Conservation (phyloP, 2,113 vertebrate species). For the Agelaius tricolor region DNA sequence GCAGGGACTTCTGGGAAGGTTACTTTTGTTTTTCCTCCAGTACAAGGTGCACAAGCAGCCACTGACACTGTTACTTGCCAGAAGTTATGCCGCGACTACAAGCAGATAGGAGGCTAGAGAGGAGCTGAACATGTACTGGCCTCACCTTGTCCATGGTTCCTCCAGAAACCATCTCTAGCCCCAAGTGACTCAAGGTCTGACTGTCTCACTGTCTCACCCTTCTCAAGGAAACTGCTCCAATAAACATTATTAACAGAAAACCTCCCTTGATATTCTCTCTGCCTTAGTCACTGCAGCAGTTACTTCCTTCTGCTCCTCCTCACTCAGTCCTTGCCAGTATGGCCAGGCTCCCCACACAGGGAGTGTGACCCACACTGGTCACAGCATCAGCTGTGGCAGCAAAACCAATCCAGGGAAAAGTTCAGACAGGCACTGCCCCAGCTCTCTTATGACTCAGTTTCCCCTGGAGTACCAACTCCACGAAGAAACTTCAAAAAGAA, state of each 20-base stretch:
- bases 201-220: not conserved
- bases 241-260: not conserved
- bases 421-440: not conserved
- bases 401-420: not conserved
- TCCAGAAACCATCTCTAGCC: not conserved
- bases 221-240: not conserved
- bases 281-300: not conserved
- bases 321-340: fast-evolving
- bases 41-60: not conserved
- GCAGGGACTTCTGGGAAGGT: not conserved
- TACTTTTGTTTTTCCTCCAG: not conserved
- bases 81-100: not conserved
- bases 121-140: not conserved
- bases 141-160: not conserved
- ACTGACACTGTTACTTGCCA: not conserved
- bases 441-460: not conserved
- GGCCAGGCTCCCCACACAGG: not conserved
- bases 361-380: not conserved
- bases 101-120: not conserved
- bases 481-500: not conserved
- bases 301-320: slow-evolving; percentile 40
- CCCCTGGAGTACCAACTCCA: not conserved
- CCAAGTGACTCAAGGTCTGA: not conserved
- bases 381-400: not conserved
- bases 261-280: not conserved